Base-by-base conservation (phyloP, 2,797 vertebrate genomes). In the Gouania willdenowi region DNA sequence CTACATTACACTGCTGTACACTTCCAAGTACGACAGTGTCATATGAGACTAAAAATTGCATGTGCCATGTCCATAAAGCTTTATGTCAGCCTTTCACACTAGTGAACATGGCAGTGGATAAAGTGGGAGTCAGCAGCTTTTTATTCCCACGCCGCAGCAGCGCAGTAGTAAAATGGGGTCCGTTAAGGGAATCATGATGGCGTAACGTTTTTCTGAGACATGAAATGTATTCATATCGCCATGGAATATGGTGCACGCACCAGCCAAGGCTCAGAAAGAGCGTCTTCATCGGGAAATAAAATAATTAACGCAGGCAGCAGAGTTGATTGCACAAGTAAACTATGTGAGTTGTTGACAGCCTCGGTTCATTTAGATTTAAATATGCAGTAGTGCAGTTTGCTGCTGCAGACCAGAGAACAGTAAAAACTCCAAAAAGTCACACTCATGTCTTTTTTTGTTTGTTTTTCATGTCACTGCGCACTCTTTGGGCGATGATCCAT, bases 51-150 rank as follows among this genome's bases (percentile, higher is more conserved):
- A 20, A 20, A 20, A 46, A 52, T 31, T 15, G 16, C 42, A 45
- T 12, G 49, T 30, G 16, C 10, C 24, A 10, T 23, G 21, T 58
- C 43, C 35, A 40, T 46, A 55, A 51, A 41, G 39, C 33, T 50
- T 52, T 20, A 45, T 8, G 5, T 54, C 49, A 41, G 38, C 42
- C 23, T 46, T 39, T 28, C 35, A 52, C 42, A 36, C 34, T 32
- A 36, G 50, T 54, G 31, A 54, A 66, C 46, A 41, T 34, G 34
- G 51, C 47, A 25, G 30, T 10, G 44, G 53, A 46, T 35, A 37
- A 54, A 58, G 47, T 19, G 16, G 47, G 36, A 57, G 52, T 48
- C 48, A 58, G 60, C 51, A 41, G 48, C 23, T 46, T 63, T 73
- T 53, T 56, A 35, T 63, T 66, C 60, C 49, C 17, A 47, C 41